Evolutionary conservation across 2,113 vertebrate genomes (phyloP).

Genomic region (Seriola dumerili): DNA sequence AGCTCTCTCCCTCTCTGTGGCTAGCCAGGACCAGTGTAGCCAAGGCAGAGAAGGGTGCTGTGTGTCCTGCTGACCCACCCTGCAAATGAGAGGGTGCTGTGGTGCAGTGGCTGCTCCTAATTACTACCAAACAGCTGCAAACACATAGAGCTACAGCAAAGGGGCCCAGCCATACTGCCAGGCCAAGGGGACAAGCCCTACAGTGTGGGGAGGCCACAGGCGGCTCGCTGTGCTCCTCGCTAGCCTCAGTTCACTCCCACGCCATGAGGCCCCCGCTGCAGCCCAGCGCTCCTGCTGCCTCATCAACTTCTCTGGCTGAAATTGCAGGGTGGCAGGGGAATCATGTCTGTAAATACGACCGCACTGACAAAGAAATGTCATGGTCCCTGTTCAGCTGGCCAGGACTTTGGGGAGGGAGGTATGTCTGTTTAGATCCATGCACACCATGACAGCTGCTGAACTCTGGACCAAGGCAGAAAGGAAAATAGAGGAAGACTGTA

Average conservation of each 20-base stretch:
- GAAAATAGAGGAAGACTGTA: slow-evolving; percentile 31
- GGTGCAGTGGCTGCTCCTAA: slow-evolving; percentile 81
- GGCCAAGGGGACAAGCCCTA: slow-evolving; percentile 74
- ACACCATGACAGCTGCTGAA: slow-evolving; percentile 72
- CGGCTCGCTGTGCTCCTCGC: slow-evolving; percentile 64
- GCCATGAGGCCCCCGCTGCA: slow-evolving; percentile 64
- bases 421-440: slow-evolving; percentile 74
- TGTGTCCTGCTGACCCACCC: slow-evolving; percentile 83
- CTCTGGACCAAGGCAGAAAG: slow-evolving; percentile 47
- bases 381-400: slow-evolving; percentile 70
- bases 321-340: slow-evolving; percentile 84
- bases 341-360: slow-evolving; percentile 79
- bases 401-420: slow-evolving; percentile 70
- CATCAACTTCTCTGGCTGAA: slow-evolving; percentile 80
- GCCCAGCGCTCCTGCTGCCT: slow-evolving; percentile 79
- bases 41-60: slow-evolving; percentile 74
- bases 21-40: slow-evolving; percentile 67
- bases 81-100: slow-evolving; percentile 87
- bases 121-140: slow-evolving; percentile 84
- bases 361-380: slow-evolving; percentile 82
- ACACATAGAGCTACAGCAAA: slow-evolving; percentile 68
- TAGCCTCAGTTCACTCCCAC: slow-evolving; percentile 74
- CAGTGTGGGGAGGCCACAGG: slow-evolving; percentile 76
- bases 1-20: slow-evolving; percentile 77
- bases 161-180: slow-evolving; percentile 61